Base-by-base conservation (phyloP, 1,140 invertebrate species). In the Pseudomyrmex gracilis region DNA sequence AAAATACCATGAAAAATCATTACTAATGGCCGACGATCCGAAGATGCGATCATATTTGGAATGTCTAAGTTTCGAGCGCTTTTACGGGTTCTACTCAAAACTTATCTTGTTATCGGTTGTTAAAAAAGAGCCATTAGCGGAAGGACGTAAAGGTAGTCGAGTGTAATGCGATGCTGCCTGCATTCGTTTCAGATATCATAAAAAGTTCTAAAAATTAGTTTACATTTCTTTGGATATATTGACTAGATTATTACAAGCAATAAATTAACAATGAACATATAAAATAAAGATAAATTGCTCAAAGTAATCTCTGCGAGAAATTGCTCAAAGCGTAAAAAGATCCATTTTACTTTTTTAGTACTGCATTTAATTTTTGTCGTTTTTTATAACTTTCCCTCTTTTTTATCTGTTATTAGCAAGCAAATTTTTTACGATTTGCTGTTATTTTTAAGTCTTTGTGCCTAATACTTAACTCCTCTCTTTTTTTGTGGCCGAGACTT, bases 11-110 rank as follows among this genome's bases (percentile, higher is more conserved):
- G 83, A 90, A 90, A 90, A 90, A 90, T 90, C 76, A 58, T 80
- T 90, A 90, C 89, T 89, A 90, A 90, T 90, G 85, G 63, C 77
- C 84, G 78, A 22, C 73, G 76, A 90, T 82, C 83, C 60, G 64
- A 83, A 90, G 87, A 47, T 63, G 57, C 63, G 17, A 55, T 77
- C 22, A 58, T 24, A 34, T 82, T 64, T 17, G 57, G 13, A 13
- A 15, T 49, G 34, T 34, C 10, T 45, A 22, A 20, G 5, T 15
- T 64, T 76, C 12, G 34, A 67, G 43, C 12, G 22, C 57, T 43
- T 4, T n/a, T 15, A 0, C 47, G 74, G 22, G 87, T 88, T 88
- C 71, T 82, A 90, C 82, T 87, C 83, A 87, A 78, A 68, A 88
- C 68, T 88, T 90, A 89, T 89, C 67, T 84, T 80, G 73, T 73